A percentile compares a stretch with the other conserved stretches of the same genome.
phyloP scores from a whole-genome alignment of 2,113 vertebrate species.

The Microcebus lehilahytsara region DNA sequence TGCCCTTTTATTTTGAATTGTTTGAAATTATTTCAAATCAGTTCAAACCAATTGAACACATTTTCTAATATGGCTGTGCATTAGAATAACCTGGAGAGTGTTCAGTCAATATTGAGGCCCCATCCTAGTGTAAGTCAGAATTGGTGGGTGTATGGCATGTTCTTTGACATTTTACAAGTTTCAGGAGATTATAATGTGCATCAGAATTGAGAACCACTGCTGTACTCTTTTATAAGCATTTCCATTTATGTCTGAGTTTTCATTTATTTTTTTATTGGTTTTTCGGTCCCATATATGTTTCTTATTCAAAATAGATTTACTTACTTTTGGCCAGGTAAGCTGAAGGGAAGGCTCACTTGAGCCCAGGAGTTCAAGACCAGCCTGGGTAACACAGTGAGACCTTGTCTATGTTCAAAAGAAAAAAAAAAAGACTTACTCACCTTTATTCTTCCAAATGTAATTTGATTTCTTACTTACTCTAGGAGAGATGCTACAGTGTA shows the following conservation, averaged over 20 bases:
- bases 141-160: neutral
- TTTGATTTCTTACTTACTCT: constrained; percentile 19
- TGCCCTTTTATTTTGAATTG: neutral
- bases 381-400: too few relatives aligned
- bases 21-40: neutral
- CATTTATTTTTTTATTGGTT: neutral
- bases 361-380: too few relatives aligned
- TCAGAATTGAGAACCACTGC: neutral
- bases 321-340: too few relatives aligned
- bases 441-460: neutral
- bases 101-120: neutral
- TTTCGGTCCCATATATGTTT: neutral
- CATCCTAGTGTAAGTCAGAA: neutral
- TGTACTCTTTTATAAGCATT: neutral
- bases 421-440: too few relatives aligned
- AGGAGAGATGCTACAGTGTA: neutral
- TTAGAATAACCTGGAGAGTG: neutral
- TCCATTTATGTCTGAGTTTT: neutral
- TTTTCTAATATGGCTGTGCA: neutral
- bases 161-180: neutral
- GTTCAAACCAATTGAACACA: neutral
- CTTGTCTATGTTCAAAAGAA: too few relatives aligned
- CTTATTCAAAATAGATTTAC: neutral
- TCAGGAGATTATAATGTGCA: neutral
- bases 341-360: too few relatives aligned